Conservation (phyloP, 2,888 invertebrate genomes). For the Aleiodes testaceus region DNA sequence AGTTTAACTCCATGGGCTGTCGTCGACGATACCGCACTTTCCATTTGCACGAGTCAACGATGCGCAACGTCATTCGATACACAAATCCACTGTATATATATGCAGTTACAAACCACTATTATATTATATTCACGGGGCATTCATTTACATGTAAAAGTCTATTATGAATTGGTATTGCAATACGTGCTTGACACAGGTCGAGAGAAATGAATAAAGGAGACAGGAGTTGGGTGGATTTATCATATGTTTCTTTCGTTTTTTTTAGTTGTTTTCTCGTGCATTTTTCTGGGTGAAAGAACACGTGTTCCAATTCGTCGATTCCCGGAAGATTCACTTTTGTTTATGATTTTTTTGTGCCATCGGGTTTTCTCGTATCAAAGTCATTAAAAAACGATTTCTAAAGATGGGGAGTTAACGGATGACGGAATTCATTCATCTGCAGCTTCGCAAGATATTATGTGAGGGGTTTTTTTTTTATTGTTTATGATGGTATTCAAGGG, state of each 20-base stretch:
- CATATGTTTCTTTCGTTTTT: not conserved
- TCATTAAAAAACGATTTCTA: not conserved
- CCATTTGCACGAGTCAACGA: constrained; percentile 68
- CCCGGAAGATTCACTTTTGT: constrained; percentile 26
- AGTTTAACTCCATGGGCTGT: constrained; percentile 30
- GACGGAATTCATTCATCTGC: constrained; percentile 7
- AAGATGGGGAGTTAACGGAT: not conserved
- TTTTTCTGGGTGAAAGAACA: constrained; percentile 30
- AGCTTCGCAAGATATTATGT: not conserved
- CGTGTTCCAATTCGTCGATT: constrained; percentile 34
- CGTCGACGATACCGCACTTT: constrained; percentile 54
- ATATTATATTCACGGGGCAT: constrained; percentile 41
- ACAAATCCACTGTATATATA: constrained; percentile 35
- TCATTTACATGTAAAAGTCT: constrained; percentile 32
- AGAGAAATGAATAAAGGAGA: constrained; percentile 24
- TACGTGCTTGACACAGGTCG: constrained; percentile 33
- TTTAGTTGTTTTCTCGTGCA: constrained; percentile 5
- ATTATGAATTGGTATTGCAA: constrained; percentile 24
- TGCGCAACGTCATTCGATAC: constrained; percentile 59
- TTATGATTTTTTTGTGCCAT: constrained; percentile 4
- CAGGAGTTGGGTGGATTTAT: not conserved
- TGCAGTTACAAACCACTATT: constrained; percentile 35
- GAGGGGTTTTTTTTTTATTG: not conserved
- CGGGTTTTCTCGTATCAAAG: not conserved
- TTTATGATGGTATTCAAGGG: not conserved